Evolutionary conservation across 2,888 invertebrate genomes (phyloP).

Genomic region (Monopis laevigella): DNA sequence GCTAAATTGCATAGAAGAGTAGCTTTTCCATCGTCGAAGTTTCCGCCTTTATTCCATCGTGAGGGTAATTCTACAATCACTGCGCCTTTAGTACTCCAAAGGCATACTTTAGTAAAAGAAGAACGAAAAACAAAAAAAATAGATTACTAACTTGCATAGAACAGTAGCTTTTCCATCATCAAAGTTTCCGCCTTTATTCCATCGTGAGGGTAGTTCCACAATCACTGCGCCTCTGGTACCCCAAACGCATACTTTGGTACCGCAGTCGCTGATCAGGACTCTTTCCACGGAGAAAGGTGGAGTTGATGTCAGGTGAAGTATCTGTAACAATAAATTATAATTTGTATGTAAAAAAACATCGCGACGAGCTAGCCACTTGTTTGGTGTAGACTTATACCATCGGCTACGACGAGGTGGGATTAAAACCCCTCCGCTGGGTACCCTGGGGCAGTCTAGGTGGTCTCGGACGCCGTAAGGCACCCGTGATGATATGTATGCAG

Average conservation of each 20-base stretch:
- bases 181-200: slow-evolving; percentile 75
- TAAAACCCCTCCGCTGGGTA: too few relatives aligned
- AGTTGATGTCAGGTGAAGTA: slow-evolving; percentile 72
- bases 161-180: slow-evolving; percentile 74
- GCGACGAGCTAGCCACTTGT: too few relatives aligned
- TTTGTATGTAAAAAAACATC: too few relatives aligned
- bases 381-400: too few relatives aligned
- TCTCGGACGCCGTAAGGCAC: too few relatives aligned
- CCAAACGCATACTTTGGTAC: slow-evolving; percentile 74
- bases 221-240: slow-evolving; percentile 76
- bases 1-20: slow-evolving; percentile 78
- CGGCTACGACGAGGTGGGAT: too few relatives aligned
- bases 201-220: slow-evolving; percentile 75
- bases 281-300: slow-evolving; percentile 76
- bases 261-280: slow-evolving; percentile 71
- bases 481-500: too few relatives aligned
- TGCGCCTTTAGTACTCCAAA: slow-evolving; percentile 77
- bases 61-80: slow-evolving; percentile 76
- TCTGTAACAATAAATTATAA: slow-evolving; percentile 54
- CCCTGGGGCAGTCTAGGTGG: too few relatives aligned
- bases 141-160: slow-evolving; percentile 75
- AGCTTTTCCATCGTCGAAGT: slow-evolving; percentile 74
- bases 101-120: slow-evolving; percentile 71
- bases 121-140: too few relatives aligned
- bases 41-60: slow-evolving; percentile 74